phyloP scores from a whole-genome alignment of 30 jellyfish, hydroid and myxozoan species.

The Rhopilema esculentum region DNA sequence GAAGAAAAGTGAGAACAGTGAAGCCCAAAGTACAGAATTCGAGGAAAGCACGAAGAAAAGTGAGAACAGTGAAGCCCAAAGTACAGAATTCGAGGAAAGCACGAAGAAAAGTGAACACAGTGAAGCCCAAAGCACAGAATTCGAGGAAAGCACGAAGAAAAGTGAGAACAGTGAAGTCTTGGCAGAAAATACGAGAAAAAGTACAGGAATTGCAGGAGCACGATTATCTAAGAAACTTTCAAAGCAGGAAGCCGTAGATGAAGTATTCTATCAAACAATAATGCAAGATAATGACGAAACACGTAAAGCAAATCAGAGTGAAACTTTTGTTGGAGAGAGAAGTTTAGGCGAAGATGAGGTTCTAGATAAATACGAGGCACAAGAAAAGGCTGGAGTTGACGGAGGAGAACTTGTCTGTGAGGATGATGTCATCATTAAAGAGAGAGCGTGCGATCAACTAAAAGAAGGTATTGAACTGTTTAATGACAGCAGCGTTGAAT shows the following conservation, averaged over 20 bases:
- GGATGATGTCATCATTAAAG: not conserved
- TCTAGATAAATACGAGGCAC: not conserved
- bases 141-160: not conserved
- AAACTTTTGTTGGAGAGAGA: not conserved
- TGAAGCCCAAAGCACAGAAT: not conserved
- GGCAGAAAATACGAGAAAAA: not conserved
- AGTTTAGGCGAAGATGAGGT: not conserved
- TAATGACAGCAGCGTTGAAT: not conserved
- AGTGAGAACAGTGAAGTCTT: not conserved
- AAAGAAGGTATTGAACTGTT: not conserved
- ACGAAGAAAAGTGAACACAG: not conserved
- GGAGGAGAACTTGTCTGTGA: too few relatives aligned
- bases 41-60: not conserved
- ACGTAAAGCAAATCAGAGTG: too few relatives aligned
- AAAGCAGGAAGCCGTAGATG: not conserved
- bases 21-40: not conserved
- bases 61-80: not conserved
- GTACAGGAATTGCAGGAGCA: not conserved
- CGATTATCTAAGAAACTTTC: not conserved
- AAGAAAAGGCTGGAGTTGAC: too few relatives aligned
- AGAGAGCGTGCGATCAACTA: not conserved
- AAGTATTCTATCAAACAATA: too few relatives aligned
- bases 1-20: not conserved
- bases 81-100: not conserved
- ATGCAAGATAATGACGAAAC: not conserved